Base-by-base conservation (phyloP, 2,113 vertebrate species). In the Struthidea cinerea region DNA sequence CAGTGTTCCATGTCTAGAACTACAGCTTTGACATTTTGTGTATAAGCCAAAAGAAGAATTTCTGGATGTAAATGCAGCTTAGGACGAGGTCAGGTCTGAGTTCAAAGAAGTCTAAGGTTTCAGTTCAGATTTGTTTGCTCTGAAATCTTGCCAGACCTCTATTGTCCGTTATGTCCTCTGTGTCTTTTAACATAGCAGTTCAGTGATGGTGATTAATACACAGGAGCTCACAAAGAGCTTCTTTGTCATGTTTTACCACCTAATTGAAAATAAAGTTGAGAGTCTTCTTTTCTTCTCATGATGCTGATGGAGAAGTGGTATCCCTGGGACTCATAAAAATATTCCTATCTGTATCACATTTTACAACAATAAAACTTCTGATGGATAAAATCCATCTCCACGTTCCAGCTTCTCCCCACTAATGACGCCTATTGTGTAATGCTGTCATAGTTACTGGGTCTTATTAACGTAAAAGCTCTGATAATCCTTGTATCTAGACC, bases 101-200 rank as follows among this genome's bases (percentile, higher is more conserved):
- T 93, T 93, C 82, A 96, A 88, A 92, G 44, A 80, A 73, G 22
- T 75, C 73, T 89, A 33, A 84, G 52, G n/a, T 93, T 94, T 94
- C 85, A 37, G 52, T 81, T 90, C 49, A 75, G 52, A 49, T 90
- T 89, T 90, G 73, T 95, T 96, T 86, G 81, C 56, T 39, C 60
- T 87, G 80, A 95, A 89, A 87, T 68, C 83, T 78, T 90, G 30
- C 79, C 69, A 89, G 64, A 46, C 57, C 42, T 90, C 73, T 87
- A 44, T 78, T 93, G 88, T 93, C 69, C 3, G 0, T 84, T 92
- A 63, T n/a, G 75, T 81, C 60, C 73, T 86, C 41, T 52, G 20
- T 70, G 71, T 77, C 87, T 90, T 93, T 88, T 90, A 90, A 75
- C 56, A 56, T 64, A 81, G 60, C 56, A 53, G 28, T 64, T 89